These are phyloP conservation scores for Sesia bembeciformis DNA, from an alignment of 2,888 invertebrate species.

Conservation along the genomic window DNA sequence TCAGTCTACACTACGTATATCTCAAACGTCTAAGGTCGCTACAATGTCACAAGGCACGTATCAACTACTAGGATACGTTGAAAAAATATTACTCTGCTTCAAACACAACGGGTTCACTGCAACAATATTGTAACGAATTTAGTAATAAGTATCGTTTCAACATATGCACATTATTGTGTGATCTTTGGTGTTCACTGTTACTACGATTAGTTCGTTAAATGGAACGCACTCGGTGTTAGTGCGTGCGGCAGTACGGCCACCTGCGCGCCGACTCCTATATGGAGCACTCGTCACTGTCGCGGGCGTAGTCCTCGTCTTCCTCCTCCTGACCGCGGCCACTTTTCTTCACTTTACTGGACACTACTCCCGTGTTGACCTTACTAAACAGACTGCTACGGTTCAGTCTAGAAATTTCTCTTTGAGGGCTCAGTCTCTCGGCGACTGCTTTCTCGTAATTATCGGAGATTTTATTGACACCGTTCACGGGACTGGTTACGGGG, in stretches of 20 bases:
- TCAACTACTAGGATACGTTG: conserved; percentile 58
- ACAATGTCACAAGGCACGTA: conserved; percentile 61
- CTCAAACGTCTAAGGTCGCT: conserved; percentile 14
- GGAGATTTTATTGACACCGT: conserved; percentile 63
- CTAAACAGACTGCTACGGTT: conserved; percentile 58
- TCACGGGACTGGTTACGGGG: conserved; percentile 49
- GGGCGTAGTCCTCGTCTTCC: conserved; percentile 68
- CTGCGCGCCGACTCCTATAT: conserved; percentile 49
- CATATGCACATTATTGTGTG: conserved; percentile 10
- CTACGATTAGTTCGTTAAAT: conserved; percentile 11
- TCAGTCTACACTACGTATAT: conserved; percentile 12
- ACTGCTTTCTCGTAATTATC: conserved; percentile 66
- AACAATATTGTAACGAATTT: conserved; percentile 5
- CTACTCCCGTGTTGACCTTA: conserved; percentile 61
- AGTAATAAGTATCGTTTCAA: neutral
- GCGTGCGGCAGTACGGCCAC: conserved; percentile 22
- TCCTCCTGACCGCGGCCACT: conserved; percentile 37
- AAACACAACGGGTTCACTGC: conserved; percentile 24
- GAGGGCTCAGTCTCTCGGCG: conserved; percentile 57
- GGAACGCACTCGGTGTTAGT: conserved; percentile 9
- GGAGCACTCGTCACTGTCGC: conserved; percentile 78
- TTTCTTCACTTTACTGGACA: conserved; percentile 48
- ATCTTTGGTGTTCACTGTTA: conserved; percentile 59
- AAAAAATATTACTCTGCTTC: conserved; percentile 61
- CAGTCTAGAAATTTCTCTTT: conserved; percentile 40